Evolutionary conservation across 2,113 vertebrate species (phyloP).

Genomic region (Cyanoramphus novaezelandiae): DNA sequence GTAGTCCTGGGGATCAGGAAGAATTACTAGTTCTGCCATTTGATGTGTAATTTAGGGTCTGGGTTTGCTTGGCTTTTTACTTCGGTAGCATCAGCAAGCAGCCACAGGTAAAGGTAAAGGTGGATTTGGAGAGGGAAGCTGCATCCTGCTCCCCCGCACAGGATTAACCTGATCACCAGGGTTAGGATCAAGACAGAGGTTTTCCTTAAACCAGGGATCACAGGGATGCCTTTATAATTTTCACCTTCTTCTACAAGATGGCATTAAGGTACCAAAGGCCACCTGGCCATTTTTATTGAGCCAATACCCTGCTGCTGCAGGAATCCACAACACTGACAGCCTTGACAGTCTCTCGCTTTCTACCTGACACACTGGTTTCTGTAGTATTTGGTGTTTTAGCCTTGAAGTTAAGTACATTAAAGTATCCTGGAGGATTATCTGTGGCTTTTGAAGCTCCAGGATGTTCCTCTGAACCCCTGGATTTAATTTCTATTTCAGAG

Average conservation of each 20-base stretch:
- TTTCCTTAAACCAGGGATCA: not conserved
- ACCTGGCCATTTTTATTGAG: not conserved
- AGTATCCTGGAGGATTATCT: not conserved
- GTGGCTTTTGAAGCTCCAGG: not conserved
- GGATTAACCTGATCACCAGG: not conserved
- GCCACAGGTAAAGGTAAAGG: not conserved
- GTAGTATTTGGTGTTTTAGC: not conserved
- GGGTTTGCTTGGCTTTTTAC: not conserved
- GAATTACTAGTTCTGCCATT: not conserved
- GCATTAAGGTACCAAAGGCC: not conserved
- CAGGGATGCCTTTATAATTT: not conserved
- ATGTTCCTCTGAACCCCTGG: not conserved
- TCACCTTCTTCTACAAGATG: not conserved
- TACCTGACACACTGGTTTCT: not conserved
- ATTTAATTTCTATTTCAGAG: not conserved
- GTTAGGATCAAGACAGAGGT: not conserved
- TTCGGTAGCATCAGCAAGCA: not conserved
- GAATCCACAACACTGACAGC: not conserved
- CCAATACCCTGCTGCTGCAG: not conserved
- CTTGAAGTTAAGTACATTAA: not conserved
- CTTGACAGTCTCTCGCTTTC: not conserved
- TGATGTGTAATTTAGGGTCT: not conserved
- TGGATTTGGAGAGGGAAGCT: not conserved
- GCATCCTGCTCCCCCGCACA: not conserved
- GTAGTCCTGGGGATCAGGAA: not conserved